Percentiles rank a stretch among this genome's conserved stretches.
Conservation (phyloP, 2,797 vertebrate genomes). For the Pristis pectinata region DNA sequence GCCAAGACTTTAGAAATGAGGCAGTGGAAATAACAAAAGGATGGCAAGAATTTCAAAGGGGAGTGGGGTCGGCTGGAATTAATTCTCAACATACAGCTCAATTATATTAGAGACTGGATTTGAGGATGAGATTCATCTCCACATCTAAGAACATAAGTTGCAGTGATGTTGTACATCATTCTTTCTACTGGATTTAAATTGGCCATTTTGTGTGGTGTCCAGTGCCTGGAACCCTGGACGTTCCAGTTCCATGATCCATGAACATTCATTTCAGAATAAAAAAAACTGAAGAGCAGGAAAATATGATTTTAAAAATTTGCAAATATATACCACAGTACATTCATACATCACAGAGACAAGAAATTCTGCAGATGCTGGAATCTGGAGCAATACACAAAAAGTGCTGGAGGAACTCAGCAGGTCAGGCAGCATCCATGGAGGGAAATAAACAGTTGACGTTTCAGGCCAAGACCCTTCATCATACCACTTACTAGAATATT, state of each 20-base stretch:
- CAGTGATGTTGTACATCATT: not conserved
- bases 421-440: no score
- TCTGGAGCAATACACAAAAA: no score
- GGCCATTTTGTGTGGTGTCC: not conserved
- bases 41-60: not conserved
- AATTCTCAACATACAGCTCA: not conserved
- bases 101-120: not conserved
- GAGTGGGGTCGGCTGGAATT: not conserved
- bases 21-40: not conserved
- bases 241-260: not conserved
- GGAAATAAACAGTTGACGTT: no score
- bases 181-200: not conserved
- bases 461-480: no score
- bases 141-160: no score
- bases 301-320: no score
- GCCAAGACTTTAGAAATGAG: not conserved
- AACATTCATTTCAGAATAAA: not conserved
- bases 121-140: not conserved
- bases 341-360: no score
- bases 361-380: no score
- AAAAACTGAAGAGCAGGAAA: no score
- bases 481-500: no score
- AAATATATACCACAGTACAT: no score
- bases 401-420: no score
- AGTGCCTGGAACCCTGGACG: not conserved